A percentile compares a stretch with the other conserved stretches of the same genome.
Conservation (phyloP, 2,113 vertebrate genomes). For the Capra hircus region DNA sequence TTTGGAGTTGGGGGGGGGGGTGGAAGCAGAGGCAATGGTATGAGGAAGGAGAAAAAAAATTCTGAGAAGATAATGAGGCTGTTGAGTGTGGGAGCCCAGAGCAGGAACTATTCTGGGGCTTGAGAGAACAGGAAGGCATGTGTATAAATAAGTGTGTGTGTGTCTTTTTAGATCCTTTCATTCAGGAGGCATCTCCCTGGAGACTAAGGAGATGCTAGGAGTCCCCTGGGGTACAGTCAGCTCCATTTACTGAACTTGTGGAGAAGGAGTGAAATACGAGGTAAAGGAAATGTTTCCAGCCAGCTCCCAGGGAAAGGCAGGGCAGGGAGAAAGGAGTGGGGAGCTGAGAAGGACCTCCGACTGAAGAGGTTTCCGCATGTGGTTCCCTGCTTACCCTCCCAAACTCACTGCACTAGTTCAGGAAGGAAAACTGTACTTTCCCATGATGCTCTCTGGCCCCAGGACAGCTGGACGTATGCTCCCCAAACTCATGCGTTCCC, state of each 20-base stretch:
- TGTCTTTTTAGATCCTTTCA: constrained; percentile 55
- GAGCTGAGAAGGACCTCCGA: background rate
- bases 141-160: background rate
- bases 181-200: constrained; percentile 62
- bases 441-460: background rate
- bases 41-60: background rate
- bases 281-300: background rate
- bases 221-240: constrained; percentile 46
- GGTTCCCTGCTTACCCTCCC: background rate
- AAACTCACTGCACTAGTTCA: background rate
- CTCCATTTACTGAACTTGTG: background rate
- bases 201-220: constrained; percentile 48
- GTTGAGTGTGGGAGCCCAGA: constrained; percentile 48
- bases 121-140: constrained; percentile 5
- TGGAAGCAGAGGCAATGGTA: background rate
- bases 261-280: background rate
- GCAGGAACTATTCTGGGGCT: constrained; percentile 31
- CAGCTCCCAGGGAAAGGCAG: background rate
- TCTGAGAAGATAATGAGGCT: constrained; percentile 22
- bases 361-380: background rate
- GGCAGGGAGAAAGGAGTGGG: background rate
- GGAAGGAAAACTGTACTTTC: background rate
- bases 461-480: background rate
- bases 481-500: background rate
- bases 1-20: no score